Conservation (phyloP, 2,113 vertebrate genomes). For the Carassius gibelio region DNA sequence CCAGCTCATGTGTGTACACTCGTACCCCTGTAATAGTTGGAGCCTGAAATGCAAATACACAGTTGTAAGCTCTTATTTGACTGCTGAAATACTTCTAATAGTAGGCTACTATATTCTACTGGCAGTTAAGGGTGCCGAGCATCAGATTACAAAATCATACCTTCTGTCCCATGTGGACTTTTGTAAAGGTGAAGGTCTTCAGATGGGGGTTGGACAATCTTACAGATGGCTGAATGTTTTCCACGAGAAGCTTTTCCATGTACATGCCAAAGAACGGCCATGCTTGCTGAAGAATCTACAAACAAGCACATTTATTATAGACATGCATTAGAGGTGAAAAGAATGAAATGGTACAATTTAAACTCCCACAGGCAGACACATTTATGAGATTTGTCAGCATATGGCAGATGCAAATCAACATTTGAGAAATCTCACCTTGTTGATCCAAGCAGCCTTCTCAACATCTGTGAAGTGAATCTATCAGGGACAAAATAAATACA, state of each 20-base stretch:
- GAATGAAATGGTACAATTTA: not conserved
- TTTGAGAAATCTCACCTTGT: constrained; percentile 82
- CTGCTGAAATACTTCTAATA: not conserved
- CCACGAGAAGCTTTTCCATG: constrained; percentile 89
- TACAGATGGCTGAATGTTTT: constrained; percentile 83
- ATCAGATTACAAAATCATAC: constrained; percentile 64
- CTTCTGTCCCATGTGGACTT: constrained; percentile 88
- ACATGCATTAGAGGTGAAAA: not conserved
- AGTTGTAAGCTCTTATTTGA: not conserved
- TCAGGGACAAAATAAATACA: not conserved
- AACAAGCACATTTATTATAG: constrained; percentile 11
- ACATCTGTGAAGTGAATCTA: constrained; percentile 91
- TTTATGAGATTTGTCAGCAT: not conserved
- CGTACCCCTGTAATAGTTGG: constrained; percentile 86
- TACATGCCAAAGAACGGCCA: constrained; percentile 94
- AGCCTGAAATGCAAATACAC: constrained; percentile 76
- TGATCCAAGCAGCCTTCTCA: constrained; percentile 92
- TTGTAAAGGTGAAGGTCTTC: constrained; percentile 89
- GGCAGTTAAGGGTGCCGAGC: not conserved
- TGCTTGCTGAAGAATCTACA: constrained; percentile 85
- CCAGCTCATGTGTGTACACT: constrained; percentile 82
- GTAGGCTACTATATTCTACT: not conserved
- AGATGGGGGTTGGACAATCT: constrained; percentile 81
- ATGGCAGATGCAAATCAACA: not conserved
- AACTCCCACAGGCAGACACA: not conserved